Percentiles rank a stretch among this genome's conserved stretches.
phyloP scores from a whole-genome alignment of 1,140 invertebrate genomes.

The Ganaspis sp. region DNA sequence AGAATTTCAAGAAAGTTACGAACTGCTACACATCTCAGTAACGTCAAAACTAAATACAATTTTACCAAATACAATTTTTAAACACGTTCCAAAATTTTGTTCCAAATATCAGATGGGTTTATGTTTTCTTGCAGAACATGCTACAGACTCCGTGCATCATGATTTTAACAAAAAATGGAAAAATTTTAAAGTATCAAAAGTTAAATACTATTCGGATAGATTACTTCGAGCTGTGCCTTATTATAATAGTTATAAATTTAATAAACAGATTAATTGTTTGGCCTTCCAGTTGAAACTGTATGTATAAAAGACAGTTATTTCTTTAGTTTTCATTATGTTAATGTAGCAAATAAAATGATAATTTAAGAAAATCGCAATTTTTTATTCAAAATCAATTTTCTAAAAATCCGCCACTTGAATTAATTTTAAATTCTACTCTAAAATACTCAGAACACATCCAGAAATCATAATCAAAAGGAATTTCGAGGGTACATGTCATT shows the following conservation, averaged over 20 bases:
- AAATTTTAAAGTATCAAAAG: slow-evolving; percentile 27
- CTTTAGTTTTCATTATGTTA: too few relatives aligned
- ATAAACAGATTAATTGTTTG: too few relatives aligned
- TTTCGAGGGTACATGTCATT: neutral
- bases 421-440: neutral
- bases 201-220: neutral
- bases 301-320: too few relatives aligned
- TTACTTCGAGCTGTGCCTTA: slow-evolving; percentile 11
- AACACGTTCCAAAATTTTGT: slow-evolving; percentile 21
- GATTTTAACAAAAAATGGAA: slow-evolving; percentile 29
- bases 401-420: neutral
- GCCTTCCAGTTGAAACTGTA: too few relatives aligned
- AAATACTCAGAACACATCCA: neutral
- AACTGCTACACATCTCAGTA: neutral
- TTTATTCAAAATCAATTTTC: neutral
- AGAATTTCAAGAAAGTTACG: slow-evolving; percentile 28
- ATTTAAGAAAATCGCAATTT: too few relatives aligned
- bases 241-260: slow-evolving; percentile 17
- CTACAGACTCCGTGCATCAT: slow-evolving; percentile 28
- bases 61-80: slow-evolving; percentile 23
- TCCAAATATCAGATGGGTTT: neutral
- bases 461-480: neutral
- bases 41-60: slow-evolving; percentile 25
- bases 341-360: too few relatives aligned
- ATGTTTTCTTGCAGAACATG: slow-evolving; percentile 31